phyloP scores from a whole-genome alignment of 1,140 invertebrate species.

The Brachionus rotundiformis region DNA sequence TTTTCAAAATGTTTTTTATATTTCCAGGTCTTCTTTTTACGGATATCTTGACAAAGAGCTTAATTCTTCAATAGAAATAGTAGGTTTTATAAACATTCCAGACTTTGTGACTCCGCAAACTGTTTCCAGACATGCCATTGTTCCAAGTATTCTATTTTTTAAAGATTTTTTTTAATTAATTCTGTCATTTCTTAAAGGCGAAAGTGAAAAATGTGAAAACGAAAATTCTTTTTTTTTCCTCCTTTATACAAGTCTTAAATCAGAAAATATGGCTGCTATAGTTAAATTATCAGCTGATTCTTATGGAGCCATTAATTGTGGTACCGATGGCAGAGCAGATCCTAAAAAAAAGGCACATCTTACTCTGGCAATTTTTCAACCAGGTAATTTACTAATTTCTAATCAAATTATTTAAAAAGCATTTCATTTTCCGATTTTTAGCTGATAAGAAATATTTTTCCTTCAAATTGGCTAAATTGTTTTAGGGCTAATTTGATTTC shows the following conservation, averaged over 20 bases:
- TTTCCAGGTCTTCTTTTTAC: background rate
- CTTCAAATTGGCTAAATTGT: no score
- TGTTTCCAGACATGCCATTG: slow-evolving; percentile 15
- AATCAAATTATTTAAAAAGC: no score
- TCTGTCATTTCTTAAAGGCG: background rate
- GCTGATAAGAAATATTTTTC: no score
- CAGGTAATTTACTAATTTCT: background rate
- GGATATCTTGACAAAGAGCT: slow-evolving; percentile 12
- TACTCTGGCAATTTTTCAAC: slow-evolving; percentile 20
- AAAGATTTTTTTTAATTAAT: background rate
- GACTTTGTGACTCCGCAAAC: slow-evolving; percentile 29
- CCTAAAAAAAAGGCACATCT: background rate
- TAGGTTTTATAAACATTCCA: slow-evolving; percentile 29
- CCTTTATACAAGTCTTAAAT: slow-evolving; percentile 21
- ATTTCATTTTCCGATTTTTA: no score
- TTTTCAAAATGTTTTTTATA: background rate
- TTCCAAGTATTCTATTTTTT: background rate
- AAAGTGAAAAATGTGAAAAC: background rate
- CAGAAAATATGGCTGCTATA: slow-evolving; percentile 37
- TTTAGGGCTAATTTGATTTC: no score
- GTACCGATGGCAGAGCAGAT: background rate
- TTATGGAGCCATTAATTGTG: slow-evolving; percentile 30
- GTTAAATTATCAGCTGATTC: background rate
- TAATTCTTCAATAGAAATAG: slow-evolving; percentile 3
- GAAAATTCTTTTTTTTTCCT: background rate